Conservation (phyloP, 2,888 invertebrate genomes). For the Sphaerophoria taeniata region DNA sequence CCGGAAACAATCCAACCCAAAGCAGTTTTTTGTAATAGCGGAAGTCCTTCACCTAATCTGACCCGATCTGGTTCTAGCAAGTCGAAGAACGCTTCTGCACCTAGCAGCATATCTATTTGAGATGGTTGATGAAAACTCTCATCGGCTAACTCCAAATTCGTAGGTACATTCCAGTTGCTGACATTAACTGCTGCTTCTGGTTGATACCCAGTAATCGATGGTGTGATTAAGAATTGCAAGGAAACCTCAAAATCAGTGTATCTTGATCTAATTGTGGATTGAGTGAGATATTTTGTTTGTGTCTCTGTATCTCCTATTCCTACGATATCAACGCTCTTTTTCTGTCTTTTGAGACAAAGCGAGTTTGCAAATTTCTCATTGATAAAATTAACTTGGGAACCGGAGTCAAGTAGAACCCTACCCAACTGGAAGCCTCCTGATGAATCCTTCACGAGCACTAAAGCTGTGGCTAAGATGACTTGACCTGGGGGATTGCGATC, state of each 20-base stretch:
- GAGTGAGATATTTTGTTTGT: slow-evolving; percentile 6
- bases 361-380: neutral
- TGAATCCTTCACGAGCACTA: slow-evolving; percentile 9
- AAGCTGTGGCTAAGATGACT: neutral
- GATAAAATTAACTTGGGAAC: slow-evolving; percentile 20
- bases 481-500: neutral
- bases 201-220: slow-evolving; percentile 11
- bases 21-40: neutral
- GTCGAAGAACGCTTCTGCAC: slow-evolving; percentile 28
- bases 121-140: slow-evolving; percentile 13
- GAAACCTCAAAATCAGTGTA: slow-evolving; percentile 11
- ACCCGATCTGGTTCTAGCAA: slow-evolving; percentile 18
- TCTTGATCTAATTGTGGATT: slow-evolving; percentile 9
- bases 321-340: slow-evolving; percentile 1
- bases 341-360: neutral
- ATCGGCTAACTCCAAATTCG: slow-evolving; percentile 5
- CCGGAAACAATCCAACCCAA: slow-evolving; percentile 39
- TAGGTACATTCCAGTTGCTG: slow-evolving; percentile 11
- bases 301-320: slow-evolving; percentile 14
- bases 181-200: slow-evolving; percentile 3
- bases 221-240: slow-evolving; percentile 4
- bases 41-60: neutral
- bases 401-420: slow-evolving; percentile 19
- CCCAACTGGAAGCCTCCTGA: slow-evolving; percentile 22
- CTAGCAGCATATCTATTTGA: slow-evolving; percentile 10